Evolutionary conservation across 2,797 vertebrate species (phyloP).

Genomic region (Pantherophis alleghaniensis): DNA sequence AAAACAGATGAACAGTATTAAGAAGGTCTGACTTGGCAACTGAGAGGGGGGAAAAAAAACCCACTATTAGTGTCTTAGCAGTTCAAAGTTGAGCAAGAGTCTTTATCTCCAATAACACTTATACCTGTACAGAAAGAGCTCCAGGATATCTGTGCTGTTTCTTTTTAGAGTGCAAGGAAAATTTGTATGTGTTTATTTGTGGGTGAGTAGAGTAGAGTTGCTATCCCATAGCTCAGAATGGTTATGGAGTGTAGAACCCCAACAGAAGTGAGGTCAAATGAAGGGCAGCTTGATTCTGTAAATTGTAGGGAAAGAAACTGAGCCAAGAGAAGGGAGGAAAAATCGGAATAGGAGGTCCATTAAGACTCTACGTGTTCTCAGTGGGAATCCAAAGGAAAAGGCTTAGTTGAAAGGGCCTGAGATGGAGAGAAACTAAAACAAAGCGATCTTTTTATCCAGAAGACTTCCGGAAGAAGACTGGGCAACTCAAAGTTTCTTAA

Average conservation of each 20-base stretch:
- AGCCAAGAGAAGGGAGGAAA: not conserved
- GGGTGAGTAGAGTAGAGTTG: not conserved
- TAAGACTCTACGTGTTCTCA: not conserved
- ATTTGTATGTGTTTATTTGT: not conserved
- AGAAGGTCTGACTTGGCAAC: not conserved
- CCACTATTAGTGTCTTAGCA: not conserved
- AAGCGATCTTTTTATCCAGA: not conserved
- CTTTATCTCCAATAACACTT: not conserved
- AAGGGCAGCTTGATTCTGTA: conserved; percentile 2
- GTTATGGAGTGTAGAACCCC: not conserved
- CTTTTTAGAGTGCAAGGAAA: not conserved
- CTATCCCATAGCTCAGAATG: not conserved
- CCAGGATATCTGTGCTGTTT: not conserved
- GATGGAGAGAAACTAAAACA: not conserved
- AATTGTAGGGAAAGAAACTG: not conserved
- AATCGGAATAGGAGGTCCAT: not conserved
- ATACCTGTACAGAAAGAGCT: not conserved
- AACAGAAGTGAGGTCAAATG: not conserved
- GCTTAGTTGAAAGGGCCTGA: not conserved
- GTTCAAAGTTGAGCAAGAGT: not conserved
- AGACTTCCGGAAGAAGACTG: not conserved
- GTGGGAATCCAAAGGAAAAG: not conserved
- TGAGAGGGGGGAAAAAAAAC: not conserved
- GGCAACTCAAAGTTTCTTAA: conserved; percentile 20
- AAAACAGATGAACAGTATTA: not conserved